These are phyloP conservation scores for Psilopsiagon aurifrons DNA, from an alignment of 2,113 vertebrate species.

Conservation along the genomic window DNA sequence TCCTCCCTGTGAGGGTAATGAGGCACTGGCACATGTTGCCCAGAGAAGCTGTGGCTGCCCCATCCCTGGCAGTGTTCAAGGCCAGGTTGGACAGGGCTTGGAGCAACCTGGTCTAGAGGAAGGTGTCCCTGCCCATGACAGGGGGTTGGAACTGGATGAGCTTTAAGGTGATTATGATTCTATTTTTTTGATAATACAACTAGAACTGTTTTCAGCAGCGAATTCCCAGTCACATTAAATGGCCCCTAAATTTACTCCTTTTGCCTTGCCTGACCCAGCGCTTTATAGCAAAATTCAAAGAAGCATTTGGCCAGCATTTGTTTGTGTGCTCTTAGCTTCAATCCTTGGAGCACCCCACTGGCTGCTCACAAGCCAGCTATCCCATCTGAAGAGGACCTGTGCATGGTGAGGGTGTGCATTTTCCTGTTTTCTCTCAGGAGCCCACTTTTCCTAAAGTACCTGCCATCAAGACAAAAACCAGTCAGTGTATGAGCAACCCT, in stretches of 20 bases:
- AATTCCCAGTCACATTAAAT: background rate
- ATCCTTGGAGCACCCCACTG: background rate
- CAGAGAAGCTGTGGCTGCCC: background rate
- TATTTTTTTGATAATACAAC: background rate
- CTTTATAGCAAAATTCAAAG: background rate
- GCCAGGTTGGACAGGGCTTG: background rate
- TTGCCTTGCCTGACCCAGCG: background rate
- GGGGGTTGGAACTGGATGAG: background rate
- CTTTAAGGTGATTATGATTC: background rate
- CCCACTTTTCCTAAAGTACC: background rate
- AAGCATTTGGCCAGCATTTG: background rate
- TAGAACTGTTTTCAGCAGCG: background rate
- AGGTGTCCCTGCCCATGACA: background rate
- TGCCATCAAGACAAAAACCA: background rate
- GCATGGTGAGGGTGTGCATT: accelerated
- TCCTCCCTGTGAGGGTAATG: background rate
- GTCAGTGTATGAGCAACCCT: background rate
- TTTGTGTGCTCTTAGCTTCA: background rate
- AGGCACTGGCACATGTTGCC: background rate
- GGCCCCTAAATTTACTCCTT: background rate
- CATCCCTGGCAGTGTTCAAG: background rate
- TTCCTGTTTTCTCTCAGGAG: background rate
- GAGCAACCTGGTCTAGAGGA: background rate
- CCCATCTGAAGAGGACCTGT: background rate
- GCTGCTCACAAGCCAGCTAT: no score